These are phyloP conservation scores for Microchrysa polita DNA, from an alignment of 2,888 invertebrate genomes.

Conservation along the genomic window DNA sequence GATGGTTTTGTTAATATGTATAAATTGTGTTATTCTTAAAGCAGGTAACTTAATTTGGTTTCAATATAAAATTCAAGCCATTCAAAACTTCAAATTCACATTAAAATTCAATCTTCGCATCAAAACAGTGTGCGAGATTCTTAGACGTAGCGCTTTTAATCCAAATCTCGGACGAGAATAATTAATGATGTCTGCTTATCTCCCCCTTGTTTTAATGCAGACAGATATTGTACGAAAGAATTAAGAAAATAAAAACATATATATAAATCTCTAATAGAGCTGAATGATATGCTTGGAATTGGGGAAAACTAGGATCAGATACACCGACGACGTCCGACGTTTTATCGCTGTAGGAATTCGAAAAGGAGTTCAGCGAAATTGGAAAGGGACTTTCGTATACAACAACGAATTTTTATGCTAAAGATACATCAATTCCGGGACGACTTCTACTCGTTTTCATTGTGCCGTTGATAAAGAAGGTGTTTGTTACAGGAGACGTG, in stretches of 20 bases:
- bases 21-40: too few relatives aligned
- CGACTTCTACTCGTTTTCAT: slow-evolving; percentile 30
- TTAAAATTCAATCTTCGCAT: slow-evolving; percentile 18
- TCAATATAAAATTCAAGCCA: too few relatives aligned
- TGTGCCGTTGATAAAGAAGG: neutral
- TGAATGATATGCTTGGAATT: neutral
- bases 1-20: too few relatives aligned
- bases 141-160: slow-evolving; percentile 21
- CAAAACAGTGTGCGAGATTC: slow-evolving; percentile 12
- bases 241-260: slow-evolving; percentile 31
- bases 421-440: slow-evolving; percentile 27
- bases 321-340: slow-evolving; percentile 25
- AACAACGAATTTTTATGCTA: slow-evolving; percentile 23
- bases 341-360: slow-evolving; percentile 22
- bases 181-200: slow-evolving; percentile 55
- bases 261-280: slow-evolving; percentile 16
- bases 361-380: slow-evolving; percentile 17
- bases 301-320: slow-evolving; percentile 34
- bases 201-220: slow-evolving; percentile 47
- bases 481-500: too few relatives aligned
- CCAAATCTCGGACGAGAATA: slow-evolving; percentile 52
- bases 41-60: too few relatives aligned
- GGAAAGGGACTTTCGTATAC: slow-evolving; percentile 35
- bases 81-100: neutral
- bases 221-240: neutral